Conservation (phyloP, 2,888 invertebrate genomes). For the Andrena bicolor region DNA sequence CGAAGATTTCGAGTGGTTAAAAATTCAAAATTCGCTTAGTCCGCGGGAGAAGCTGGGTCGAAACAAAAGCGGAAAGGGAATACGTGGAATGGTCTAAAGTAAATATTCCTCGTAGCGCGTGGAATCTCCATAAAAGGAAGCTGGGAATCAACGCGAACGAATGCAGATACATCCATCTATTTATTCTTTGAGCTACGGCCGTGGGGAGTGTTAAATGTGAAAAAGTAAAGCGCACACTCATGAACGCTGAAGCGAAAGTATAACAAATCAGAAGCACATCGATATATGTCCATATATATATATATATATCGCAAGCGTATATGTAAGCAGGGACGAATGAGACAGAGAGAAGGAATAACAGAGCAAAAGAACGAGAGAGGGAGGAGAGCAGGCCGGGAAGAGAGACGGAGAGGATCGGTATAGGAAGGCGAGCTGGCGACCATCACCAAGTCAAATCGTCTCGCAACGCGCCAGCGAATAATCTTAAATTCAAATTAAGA, state of each 20-base stretch:
- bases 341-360: slow-evolving; percentile 32
- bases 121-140: slow-evolving; percentile 13
- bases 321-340: slow-evolving; percentile 54
- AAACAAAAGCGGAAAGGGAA: not conserved
- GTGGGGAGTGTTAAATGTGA: slow-evolving; percentile 5
- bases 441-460: slow-evolving; percentile 84
- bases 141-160: not conserved
- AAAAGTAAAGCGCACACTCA: slow-evolving; percentile 18
- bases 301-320: slow-evolving; percentile 34
- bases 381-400: slow-evolving; percentile 35
- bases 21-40: slow-evolving; percentile 1
- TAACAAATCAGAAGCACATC: slow-evolving; percentile 58
- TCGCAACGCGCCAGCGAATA: slow-evolving; percentile 83
- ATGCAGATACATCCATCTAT: slow-evolving; percentile 2
- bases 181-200: slow-evolving; percentile 3
- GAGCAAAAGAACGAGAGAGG: slow-evolving; percentile 2
- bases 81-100: not conserved
- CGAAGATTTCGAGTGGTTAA: not conserved
- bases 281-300: slow-evolving; percentile 38
- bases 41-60: not conserved
- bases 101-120: not conserved
- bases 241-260: slow-evolving; percentile 37
- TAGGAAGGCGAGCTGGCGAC: slow-evolving; percentile 77
- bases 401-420: slow-evolving; percentile 49
- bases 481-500: slow-evolving; percentile 84